A percentile compares a stretch with the other conserved stretches of the same genome.
phyloP scores from a whole-genome alignment of 2,888 invertebrate species.

The Torymus texanus region DNA sequence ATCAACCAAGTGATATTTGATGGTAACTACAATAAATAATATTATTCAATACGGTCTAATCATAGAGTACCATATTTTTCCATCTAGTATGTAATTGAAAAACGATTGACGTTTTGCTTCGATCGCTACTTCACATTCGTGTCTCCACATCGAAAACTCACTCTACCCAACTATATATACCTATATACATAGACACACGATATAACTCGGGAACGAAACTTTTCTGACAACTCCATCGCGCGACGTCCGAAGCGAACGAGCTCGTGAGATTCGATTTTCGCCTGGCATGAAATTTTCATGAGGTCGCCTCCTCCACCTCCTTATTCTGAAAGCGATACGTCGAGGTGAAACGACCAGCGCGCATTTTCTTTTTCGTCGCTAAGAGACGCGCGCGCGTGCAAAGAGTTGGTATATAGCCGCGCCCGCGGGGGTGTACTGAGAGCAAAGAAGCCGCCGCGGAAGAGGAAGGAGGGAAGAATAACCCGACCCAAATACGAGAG shows the following conservation, averaged over 20 bases:
- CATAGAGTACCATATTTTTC: too few relatives aligned
- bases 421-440: constrained; percentile 41
- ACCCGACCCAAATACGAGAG: constrained; percentile 72
- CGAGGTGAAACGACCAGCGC: not conserved
- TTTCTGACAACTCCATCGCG: constrained; percentile 52
- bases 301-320: constrained; percentile 62
- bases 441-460: constrained; percentile 48
- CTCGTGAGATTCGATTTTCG: constrained; percentile 58
- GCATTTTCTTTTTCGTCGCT: constrained; percentile 31
- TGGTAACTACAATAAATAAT: too few relatives aligned
- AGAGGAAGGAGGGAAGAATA: constrained; percentile 56
- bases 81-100: too few relatives aligned
- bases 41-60: too few relatives aligned
- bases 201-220: constrained; percentile 27
- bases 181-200: not conserved
- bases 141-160: too few relatives aligned
- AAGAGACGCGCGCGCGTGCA: constrained; percentile 47
- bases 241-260: constrained; percentile 19
- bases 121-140: too few relatives aligned
- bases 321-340: constrained; percentile 19
- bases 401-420: constrained; percentile 34
- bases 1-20: too few relatives aligned
- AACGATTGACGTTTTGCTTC: too few relatives aligned
- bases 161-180: too few relatives aligned
- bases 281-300: constrained; percentile 69